Percentiles rank a stretch among this genome's conserved stretches.
Conservation (phyloP, 2,888 invertebrate species). For the Diaprepes abbreviatus region DNA sequence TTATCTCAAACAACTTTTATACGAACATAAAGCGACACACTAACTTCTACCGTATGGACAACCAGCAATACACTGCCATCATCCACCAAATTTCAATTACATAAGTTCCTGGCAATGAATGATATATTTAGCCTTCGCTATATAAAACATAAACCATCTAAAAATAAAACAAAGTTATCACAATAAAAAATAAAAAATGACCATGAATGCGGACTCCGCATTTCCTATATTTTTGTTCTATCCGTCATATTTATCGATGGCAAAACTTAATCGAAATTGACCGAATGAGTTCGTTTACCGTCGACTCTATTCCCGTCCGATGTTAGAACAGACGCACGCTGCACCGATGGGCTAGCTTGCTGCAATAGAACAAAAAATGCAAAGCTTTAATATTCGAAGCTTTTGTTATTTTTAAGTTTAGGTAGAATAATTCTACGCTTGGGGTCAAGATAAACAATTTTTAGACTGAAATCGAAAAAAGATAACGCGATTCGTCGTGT, state of each 20-base stretch:
- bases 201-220: constrained; percentile 6
- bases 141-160: background rate
- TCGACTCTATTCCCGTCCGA: constrained; percentile 8
- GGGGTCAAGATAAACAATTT: constrained; percentile 35
- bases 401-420: constrained; percentile 23
- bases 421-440: constrained; percentile 20
- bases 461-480: constrained; percentile 32
- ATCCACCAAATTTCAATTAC: background rate
- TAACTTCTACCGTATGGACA: background rate
- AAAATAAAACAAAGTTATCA: background rate
- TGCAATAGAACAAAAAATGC: constrained; percentile 29
- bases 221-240: constrained; percentile 30
- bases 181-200: background rate
- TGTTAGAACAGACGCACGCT: constrained; percentile 20
- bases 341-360: background rate
- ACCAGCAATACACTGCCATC: constrained; percentile 16
- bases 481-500: constrained; percentile 26
- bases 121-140: background rate
- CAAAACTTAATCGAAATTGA: background rate
- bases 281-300: constrained; percentile 11
- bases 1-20: no score
- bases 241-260: constrained; percentile 30
- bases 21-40: no score
- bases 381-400: constrained; percentile 22
- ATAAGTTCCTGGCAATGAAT: constrained; percentile 1